Evolutionary conservation across 2,113 vertebrate genomes (phyloP), one percentile per base, ranked within the genome.

Genomic region (Gnathonemus echidnorhynchus): DNA sequence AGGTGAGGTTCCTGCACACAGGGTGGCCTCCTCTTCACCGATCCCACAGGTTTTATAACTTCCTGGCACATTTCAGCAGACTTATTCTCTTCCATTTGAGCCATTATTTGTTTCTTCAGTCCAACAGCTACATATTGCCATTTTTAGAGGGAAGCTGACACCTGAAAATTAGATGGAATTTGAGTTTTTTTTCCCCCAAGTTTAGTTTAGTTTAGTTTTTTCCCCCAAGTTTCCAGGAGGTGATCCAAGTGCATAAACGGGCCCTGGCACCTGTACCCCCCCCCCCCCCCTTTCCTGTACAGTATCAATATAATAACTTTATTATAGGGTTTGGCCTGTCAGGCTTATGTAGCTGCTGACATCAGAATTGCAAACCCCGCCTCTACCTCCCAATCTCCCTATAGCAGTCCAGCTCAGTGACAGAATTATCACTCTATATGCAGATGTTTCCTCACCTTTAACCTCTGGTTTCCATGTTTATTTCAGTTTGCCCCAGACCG

Each of bases 391-490:
- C 6, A 27, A 13, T 77, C 35, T 74, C 87, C 84, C 62, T 52
- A 46, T 24, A 93, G 94, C 92, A 91, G 92, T 91, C 93, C 91
- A 90, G 86, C 24, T 91, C 92, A 91, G 70, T n/a, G 89, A 84
- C 70, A 49, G 74, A 89, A 88, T 92, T 94, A 94, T 95, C 94
- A 17, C 58, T 66, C 46, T 92, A 93, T 93, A 94, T 93, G 93
- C 92, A 93, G 92, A 93, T 93, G 93, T 92, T 96, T 96, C 95
- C 95, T 94, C 91, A 80, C 5, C 85, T 88, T 88, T 94, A 91
- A 70, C 91, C 77, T 62, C 86, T 50, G 19, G 9, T 88, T 92
- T 90, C 89, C 90, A 85, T 91, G 83, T 93, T 93, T 92, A 74
- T 92, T 90, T 90, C 90, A 46, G 77, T 87, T 35, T 46, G 84